A percentile compares a stretch with the other conserved stretches of the same genome.
Evolutionary conservation across 2,888 invertebrate genomes (phyloP).

Genomic region (Poecilobothrus nobilitatus): DNA sequence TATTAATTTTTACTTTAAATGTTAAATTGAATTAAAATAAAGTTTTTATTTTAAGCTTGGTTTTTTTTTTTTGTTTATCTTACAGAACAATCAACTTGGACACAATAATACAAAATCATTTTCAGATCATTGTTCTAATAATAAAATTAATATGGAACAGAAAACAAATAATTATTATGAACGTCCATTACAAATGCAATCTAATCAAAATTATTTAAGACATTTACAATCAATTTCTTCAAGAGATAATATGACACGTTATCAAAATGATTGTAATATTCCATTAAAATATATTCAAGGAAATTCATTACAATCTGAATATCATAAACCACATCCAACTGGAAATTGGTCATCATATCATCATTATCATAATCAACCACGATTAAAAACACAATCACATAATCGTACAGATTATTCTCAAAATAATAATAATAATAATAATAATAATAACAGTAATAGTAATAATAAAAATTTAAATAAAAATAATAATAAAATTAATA

Average conservation of each 20-base stretch:
- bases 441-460: neutral
- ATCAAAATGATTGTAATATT: neutral
- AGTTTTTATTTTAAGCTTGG: too few species aligned
- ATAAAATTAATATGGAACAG: neutral
- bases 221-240: neutral
- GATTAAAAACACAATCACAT: neutral
- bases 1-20: too few species aligned
- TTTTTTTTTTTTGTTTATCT: too few species aligned
- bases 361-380: neutral
- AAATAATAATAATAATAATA: neutral
- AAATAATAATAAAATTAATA: neutral
- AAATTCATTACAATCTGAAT: neutral
- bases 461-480: too few species aligned
- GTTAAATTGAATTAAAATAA: too few species aligned
- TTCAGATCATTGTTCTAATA: neutral
- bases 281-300: neutral
- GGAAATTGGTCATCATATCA: neutral
- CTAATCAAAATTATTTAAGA: neutral
- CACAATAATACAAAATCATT: neutral
- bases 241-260: neutral
- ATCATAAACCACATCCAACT: neutral
- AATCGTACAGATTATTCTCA: neutral
- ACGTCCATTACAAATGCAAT: neutral
- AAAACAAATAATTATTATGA: neutral
- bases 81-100: neutral